Percentiles rank a stretch among this genome's conserved stretches.
Evolutionary conservation across 1,140 invertebrate genomes (phyloP).

Genomic region (Marisa cornuarietis): DNA sequence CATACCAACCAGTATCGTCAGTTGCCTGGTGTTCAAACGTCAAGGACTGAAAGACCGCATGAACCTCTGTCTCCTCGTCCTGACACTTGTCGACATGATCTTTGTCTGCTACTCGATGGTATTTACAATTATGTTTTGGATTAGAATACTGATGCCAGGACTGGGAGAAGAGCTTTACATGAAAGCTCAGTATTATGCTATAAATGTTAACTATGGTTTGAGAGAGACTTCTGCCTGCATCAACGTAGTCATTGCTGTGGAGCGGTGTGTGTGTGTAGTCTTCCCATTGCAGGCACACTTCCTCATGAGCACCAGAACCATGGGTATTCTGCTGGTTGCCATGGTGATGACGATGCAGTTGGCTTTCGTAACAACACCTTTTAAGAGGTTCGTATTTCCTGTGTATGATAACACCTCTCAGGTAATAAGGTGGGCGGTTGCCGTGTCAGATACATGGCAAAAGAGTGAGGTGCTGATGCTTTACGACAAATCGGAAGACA

Average conservation of each 20-base stretch:
- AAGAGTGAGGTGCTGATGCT: not conserved
- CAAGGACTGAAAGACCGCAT: too few species aligned
- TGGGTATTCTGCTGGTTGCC: not conserved
- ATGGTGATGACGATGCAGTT: not conserved
- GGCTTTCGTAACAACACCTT: not conserved
- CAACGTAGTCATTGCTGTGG: not conserved
- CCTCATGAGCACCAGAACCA: conserved; percentile 6
- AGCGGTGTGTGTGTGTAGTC: conserved; percentile 1
- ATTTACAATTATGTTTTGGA: not conserved
- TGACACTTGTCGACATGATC: not conserved
- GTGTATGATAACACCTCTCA: too few species aligned
- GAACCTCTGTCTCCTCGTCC: not conserved
- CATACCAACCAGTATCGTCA: not conserved
- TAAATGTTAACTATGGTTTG: not conserved
- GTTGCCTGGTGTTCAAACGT: too few species aligned
- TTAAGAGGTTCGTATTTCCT: not conserved
- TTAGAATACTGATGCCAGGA: not conserved
- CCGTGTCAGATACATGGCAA: too few species aligned
- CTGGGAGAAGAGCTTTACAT: not conserved
- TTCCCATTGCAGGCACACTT: not conserved
- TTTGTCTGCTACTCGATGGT: not conserved
- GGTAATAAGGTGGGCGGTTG: too few species aligned
- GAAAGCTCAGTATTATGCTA: not conserved
- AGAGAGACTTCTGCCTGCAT: not conserved
- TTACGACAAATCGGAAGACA: not conserved